These are phyloP conservation scores for Tetrax tetrax DNA, from an alignment of 2,113 vertebrate genomes.

Conservation along the genomic window DNA sequence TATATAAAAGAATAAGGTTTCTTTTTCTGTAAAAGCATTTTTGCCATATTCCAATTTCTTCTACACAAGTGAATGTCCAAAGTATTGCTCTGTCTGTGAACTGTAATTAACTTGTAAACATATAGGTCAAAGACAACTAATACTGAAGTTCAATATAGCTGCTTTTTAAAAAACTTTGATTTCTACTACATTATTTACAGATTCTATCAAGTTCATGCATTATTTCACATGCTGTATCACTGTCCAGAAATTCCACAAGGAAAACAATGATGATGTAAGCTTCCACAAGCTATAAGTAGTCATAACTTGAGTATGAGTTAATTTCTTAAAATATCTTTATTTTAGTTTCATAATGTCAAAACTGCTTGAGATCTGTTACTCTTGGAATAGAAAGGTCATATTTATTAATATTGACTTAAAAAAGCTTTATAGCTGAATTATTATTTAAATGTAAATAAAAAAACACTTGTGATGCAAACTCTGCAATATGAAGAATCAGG, in stretches of 20 bases:
- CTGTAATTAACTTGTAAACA: neutral
- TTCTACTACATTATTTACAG: neutral
- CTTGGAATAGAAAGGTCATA: neutral
- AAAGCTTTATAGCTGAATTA: neutral
- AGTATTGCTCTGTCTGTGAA: neutral
- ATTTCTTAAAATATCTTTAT: neutral
- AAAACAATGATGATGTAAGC: neutral
- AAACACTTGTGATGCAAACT: neutral
- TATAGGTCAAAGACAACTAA: neutral
- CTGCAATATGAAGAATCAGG: neutral
- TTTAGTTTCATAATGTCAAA: neutral
- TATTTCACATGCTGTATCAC: neutral
- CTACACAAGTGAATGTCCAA: neutral
- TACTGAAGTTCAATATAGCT: neutral
- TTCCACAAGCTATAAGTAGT: neutral
- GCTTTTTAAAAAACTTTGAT: neutral
- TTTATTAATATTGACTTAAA: neutral
- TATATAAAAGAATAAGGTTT: neutral
- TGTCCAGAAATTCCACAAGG: neutral
- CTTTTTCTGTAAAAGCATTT: neutral
- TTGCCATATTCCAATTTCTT: neutral
- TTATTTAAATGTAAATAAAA: neutral
- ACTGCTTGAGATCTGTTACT: neutral
- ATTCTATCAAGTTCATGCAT: neutral
- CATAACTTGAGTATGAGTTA: neutral